Conservation (phyloP, 1,140 invertebrate species). For the Ditylenchus dipsaci region DNA sequence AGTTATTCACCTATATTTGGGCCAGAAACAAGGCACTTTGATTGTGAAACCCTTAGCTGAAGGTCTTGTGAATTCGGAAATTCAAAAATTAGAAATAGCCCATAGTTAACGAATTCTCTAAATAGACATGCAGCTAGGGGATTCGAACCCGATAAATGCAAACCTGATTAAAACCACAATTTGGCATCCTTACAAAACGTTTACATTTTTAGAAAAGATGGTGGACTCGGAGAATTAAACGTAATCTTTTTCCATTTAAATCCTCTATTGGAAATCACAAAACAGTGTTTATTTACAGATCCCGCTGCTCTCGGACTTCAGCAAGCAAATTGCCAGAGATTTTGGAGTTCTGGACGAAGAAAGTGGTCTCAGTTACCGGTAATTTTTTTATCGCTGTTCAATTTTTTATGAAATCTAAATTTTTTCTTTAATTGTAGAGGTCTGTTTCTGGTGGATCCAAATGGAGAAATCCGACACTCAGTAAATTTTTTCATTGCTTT, state of each 20-base stretch:
- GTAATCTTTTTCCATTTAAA: constrained; percentile 7
- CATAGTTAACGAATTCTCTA: too few relatives aligned
- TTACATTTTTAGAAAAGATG: constrained; percentile 58
- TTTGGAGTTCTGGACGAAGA: constrained; percentile 83
- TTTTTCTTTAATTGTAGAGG: constrained; percentile 54
- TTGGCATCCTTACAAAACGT: too few relatives aligned
- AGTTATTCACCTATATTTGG: too few relatives aligned
- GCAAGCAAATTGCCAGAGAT: constrained; percentile 75
- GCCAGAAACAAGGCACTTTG: too few relatives aligned
- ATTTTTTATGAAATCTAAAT: not conserved
- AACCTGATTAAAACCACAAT: too few relatives aligned
- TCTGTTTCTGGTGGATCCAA: constrained; percentile 67
- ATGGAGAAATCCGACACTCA: constrained; percentile 65
- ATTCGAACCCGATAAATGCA: too few relatives aligned
- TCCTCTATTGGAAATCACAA: constrained; percentile 20
- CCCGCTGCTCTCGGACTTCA: constrained; percentile 85
- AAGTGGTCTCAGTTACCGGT: constrained; percentile 78
- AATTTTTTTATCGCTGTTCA: constrained; percentile 62
- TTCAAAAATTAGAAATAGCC: too few relatives aligned
- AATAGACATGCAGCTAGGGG: too few relatives aligned
- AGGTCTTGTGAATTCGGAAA: too few relatives aligned
- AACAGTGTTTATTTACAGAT: constrained; percentile 61
- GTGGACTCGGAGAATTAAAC: constrained; percentile 80
- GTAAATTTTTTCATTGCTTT: too few relatives aligned
- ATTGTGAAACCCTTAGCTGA: too few relatives aligned